Conservation (phyloP, 2,113 vertebrate species). For the Micromys minutus region DNA sequence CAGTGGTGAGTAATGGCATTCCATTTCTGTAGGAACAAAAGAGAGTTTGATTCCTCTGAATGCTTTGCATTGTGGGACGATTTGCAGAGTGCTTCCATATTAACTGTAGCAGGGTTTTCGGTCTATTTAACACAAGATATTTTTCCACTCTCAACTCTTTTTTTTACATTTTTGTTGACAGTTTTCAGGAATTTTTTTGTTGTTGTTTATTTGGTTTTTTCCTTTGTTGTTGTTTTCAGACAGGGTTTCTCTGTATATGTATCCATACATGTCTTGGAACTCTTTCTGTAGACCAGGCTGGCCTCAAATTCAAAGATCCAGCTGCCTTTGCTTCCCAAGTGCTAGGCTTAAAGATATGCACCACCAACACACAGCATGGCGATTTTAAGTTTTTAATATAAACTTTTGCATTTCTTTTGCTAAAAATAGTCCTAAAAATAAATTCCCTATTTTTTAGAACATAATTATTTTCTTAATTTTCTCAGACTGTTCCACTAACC, state of each 20-base stretch:
- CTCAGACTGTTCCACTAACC: neutral
- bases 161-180: neutral
- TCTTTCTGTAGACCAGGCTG: neutral
- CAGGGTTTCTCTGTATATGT: neutral
- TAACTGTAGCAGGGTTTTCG: neutral
- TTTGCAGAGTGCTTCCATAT: neutral
- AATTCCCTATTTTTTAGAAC: neutral
- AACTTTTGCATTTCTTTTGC: neutral
- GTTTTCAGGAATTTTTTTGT: neutral
- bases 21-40: neutral
- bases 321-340: neutral
- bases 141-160: neutral
- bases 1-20: neutral
- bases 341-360: neutral
- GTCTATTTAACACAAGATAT: neutral
- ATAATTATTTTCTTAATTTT: constrained; percentile 19
- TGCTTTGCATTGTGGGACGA: neutral
- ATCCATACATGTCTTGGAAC: neutral
- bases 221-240: neutral
- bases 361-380: neutral
- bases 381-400: neutral
- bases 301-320: neutral
- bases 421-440: neutral
- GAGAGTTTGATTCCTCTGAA: neutral
- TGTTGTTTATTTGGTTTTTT: neutral